Base-by-base conservation (phyloP, 2,888 invertebrate genomes). In the Pterostichus madidus region DNA sequence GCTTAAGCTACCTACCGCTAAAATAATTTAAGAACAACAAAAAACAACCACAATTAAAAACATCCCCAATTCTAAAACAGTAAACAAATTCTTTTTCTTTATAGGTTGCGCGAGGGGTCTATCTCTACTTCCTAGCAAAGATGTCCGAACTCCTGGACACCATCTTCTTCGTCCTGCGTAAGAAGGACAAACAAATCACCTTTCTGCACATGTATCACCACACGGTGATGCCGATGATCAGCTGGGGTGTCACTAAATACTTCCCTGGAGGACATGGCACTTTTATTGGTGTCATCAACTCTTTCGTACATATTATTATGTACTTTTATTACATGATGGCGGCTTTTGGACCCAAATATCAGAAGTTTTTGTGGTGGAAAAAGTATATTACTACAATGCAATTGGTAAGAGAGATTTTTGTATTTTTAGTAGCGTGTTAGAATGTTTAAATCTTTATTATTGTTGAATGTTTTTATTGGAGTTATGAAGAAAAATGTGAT, bases 151-250 rank as follows among this genome's bases (percentile, higher is more conserved):
- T 98, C 3, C 92, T 97, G 76, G 98, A 98, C 88, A 98, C 98
- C 0, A 94, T 98, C 24, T 98, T 98, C 92, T 98, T 98, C 90
- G 96, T 98, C 15, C 91, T 98, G 86, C 93, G 98, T 78, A 98
- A 98, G 91, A 98, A 98, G 87, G 94, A 96, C 85, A 93, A 93
- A 6, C 98, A 98, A 90, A 94, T 98, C 76, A 95, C 96, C 0
- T 96, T 97, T 89, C 93, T 98, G 79, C 98, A 98, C 88, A 93
- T 98, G 86, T 97, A 98, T 88, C 98, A 98, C 89, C 98, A 98
- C 88, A 96, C 97, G 0, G 96, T 97, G 61, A 98, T 98, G 98
- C 97, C 98, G 0, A 93, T 97, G 92, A 94, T 96, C 86, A 96
- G 96, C 78, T 98, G 98, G 98, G 97, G 96, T 64, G 96, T 95